Evolutionary conservation across 1,140 invertebrate genomes (phyloP).

Genomic region (Parapsyche elsis): DNA sequence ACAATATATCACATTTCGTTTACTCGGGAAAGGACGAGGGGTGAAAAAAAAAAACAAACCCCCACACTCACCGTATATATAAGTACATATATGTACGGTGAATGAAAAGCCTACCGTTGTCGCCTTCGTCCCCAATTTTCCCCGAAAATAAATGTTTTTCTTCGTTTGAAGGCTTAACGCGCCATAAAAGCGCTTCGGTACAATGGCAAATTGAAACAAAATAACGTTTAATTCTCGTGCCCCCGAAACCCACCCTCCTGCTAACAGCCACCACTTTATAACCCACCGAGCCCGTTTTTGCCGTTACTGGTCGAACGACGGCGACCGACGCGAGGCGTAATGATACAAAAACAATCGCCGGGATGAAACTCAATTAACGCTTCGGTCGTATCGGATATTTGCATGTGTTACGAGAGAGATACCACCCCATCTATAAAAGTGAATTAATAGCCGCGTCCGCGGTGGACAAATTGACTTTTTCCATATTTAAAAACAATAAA

Average conservation of each 20-base stretch:
- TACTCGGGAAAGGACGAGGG: no score
- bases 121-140: slow-evolving; percentile 21
- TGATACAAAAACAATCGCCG: slow-evolving; percentile 45
- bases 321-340: slow-evolving; percentile 20
- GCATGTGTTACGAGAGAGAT: slow-evolving; percentile 16
- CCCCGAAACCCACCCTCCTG: neutral
- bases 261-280: neutral
- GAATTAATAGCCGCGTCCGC: neutral
- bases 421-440: no score
- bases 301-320: neutral
- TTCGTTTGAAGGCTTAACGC: slow-evolving; percentile 46
- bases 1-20: slow-evolving; percentile 9
- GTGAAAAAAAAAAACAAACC: slow-evolving; percentile 10
- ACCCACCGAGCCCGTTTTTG: neutral
- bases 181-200: slow-evolving; percentile 43
- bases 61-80: neutral
- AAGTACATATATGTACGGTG: neutral
- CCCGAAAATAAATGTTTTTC: slow-evolving; percentile 53
- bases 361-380: slow-evolving; percentile 47
- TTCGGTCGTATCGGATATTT: slow-evolving; percentile 37
- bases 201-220: slow-evolving; percentile 52
- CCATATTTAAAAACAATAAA: neutral
- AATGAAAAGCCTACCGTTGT: slow-evolving; percentile 21
- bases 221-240: slow-evolving; percentile 42
- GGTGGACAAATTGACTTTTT: neutral